Percentiles rank a stretch among this genome's conserved stretches.
Conservation (phyloP, 2,113 vertebrate genomes). For the Tragulus kanchil region DNA sequence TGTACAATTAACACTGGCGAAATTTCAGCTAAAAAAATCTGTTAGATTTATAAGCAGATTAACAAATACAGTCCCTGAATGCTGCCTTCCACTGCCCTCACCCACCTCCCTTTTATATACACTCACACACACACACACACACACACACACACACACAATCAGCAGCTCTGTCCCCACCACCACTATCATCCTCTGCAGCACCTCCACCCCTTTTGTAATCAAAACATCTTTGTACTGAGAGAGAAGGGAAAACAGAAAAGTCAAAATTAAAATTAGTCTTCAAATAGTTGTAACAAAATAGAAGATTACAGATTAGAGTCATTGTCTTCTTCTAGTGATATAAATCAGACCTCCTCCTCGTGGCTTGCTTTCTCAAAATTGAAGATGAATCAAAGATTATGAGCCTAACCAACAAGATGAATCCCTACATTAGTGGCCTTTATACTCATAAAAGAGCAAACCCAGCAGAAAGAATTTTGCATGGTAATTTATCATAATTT, state of each 20-base stretch:
- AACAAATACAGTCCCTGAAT: conserved; percentile 73
- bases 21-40: conserved; percentile 86
- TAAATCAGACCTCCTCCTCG: conserved; percentile 55
- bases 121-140: not conserved
- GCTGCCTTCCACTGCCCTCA: conserved; percentile 50
- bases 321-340: conserved; percentile 44
- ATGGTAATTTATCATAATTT: conserved; percentile 21
- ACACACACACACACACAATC: not conserved
- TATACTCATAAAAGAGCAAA: conserved; percentile 11
- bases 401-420: conserved; percentile 26
- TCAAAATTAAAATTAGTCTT: conserved; percentile 80
- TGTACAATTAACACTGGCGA: conserved; percentile 86
- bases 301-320: conserved; percentile 66
- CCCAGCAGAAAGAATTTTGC: not conserved
- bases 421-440: not conserved
- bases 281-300: conserved; percentile 74
- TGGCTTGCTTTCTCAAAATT: conserved; percentile 59
- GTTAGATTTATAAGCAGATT: conserved; percentile 85
- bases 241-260: conserved; percentile 67
- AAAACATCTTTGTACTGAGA: conserved; percentile 77
- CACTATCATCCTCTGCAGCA: not conserved
- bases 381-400: conserved; percentile 58
- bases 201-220: conserved; percentile 67
- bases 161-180: too few relatives aligned
- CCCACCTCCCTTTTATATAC: not conserved